Conservation (phyloP, 2,888 invertebrate species). For the Agrochola lychnidis region DNA sequence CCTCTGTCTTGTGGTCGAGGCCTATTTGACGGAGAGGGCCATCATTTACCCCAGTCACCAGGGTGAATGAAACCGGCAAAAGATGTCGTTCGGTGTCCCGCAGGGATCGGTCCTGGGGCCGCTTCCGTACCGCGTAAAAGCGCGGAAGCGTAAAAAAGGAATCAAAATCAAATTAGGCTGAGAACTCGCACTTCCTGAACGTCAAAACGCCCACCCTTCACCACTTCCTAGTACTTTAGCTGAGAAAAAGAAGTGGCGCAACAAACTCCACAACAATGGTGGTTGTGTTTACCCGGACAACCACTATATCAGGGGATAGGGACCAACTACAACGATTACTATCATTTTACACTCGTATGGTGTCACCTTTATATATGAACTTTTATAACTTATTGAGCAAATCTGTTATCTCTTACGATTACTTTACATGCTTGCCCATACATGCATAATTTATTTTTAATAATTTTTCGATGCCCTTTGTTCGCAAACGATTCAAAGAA, state of each 20-base stretch:
- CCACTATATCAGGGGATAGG: too few species aligned
- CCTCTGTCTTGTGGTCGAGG: too few species aligned
- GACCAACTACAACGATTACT: not conserved
- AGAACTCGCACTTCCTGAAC: too few species aligned
- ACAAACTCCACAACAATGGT: not conserved
- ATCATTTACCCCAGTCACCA: too few species aligned
- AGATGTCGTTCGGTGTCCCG: too few species aligned
- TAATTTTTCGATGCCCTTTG: not conserved
- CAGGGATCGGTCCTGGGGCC: too few species aligned
- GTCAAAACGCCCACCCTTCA: too few species aligned
- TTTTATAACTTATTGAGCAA: slow-evolving; percentile 8
- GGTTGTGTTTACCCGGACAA: not conserved
- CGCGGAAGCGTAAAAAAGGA: not conserved
- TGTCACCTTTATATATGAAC: slow-evolving; percentile 7
- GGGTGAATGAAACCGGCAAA: too few species aligned
- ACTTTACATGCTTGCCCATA: not conserved
- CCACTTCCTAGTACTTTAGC: too few species aligned
- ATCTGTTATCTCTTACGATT: slow-evolving; percentile 10
- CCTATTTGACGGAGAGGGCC: too few species aligned
- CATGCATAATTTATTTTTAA: slow-evolving; percentile 18
- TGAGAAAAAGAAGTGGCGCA: too few species aligned
- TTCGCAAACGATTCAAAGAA: not conserved
- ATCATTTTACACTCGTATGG: not conserved
- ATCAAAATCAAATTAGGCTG: not conserved
- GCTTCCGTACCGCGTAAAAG: too few species aligned